These are phyloP conservation scores for Allolobophora icterica DNA, from an alignment of 2,888 invertebrate genomes.

Conservation along the genomic window DNA sequence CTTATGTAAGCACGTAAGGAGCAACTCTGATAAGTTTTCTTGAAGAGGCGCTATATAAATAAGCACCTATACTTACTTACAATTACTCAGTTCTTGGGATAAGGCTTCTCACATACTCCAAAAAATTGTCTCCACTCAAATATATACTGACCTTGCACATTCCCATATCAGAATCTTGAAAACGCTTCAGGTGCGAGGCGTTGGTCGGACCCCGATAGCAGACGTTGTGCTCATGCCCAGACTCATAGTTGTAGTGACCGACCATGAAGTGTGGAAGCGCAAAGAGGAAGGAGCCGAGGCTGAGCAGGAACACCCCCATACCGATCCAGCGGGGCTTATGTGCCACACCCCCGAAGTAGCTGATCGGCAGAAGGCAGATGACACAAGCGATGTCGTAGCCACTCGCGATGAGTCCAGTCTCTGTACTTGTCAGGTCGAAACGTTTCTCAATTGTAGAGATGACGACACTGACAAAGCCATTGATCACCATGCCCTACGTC, in stretches of 20 bases:
- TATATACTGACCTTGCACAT: not conserved
- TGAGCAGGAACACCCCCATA: constrained; percentile 70
- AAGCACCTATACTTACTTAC: no score
- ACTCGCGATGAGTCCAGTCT: constrained; percentile 83
- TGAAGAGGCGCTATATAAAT: no score
- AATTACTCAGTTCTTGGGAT: no score
- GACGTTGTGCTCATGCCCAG: constrained; percentile 39
- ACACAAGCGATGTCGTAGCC: constrained; percentile 87
- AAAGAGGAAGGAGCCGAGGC: constrained; percentile 74
- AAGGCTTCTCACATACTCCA: no score
- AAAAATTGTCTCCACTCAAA: not conserved
- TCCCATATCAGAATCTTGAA: constrained; percentile 19
- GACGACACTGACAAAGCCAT: constrained; percentile 85
- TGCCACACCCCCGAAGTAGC: constrained; percentile 77
- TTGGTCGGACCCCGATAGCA: constrained; percentile 28
- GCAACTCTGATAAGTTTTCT: no score
- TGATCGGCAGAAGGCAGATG: constrained; percentile 80
- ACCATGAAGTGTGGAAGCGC: constrained; percentile 82
- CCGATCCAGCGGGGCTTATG: constrained; percentile 63
- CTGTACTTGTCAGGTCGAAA: constrained; percentile 80
- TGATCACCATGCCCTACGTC: constrained; percentile 79
- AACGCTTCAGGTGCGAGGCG: not conserved
- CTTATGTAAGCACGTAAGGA: no score
- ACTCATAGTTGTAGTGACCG: constrained; percentile 52
- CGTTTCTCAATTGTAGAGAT: constrained; percentile 86